Percentiles rank a stretch among this genome's conserved stretches.
Evolutionary conservation across 2,797 vertebrate genomes (phyloP).

Genomic region (Cichlasoma orientale): DNA sequence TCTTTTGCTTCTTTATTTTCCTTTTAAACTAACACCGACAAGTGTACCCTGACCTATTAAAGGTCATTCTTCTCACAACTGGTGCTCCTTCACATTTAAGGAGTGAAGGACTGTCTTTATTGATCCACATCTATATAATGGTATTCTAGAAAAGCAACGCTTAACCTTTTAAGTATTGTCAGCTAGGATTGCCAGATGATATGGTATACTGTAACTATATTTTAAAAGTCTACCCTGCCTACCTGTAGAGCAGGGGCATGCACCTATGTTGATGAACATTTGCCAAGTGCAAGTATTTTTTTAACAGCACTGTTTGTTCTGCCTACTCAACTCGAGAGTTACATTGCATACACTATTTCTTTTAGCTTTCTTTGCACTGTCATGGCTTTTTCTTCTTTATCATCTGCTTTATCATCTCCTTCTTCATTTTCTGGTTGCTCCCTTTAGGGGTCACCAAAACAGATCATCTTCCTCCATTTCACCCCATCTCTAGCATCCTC

Average conservation of each 20-base stretch:
- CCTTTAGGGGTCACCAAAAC: neutral
- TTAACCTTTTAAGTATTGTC: constrained; percentile 11
- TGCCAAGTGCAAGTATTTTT: constrained; percentile 4
- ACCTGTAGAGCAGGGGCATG: neutral
- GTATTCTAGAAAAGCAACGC: neutral
- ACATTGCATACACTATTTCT: constrained; percentile 25
- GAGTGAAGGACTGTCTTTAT: constrained; percentile 1
- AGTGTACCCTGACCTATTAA: neutral
- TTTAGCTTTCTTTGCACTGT: constrained; percentile 10
- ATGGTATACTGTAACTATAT: neutral
- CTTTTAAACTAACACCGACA: neutral
- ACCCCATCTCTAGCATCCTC: neutral
- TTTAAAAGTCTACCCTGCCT: neutral
- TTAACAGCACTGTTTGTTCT: neutral
- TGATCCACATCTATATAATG: neutral
- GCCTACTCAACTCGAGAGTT: neutral
- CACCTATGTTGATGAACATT: neutral
- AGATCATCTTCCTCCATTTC: neutral
- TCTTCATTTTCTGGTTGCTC: neutral
- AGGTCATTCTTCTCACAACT: neutral
- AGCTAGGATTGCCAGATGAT: neutral
- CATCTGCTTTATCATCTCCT: neutral
- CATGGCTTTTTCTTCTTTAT: neutral
- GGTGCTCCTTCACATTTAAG: neutral
- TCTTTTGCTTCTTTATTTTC: neutral